A percentile compares a stretch with the other conserved stretches of the same genome.
These are phyloP conservation scores for Sebastes trivittatus DNA, from an alignment of 2,797 vertebrate genomes.

Conservation along the genomic window DNA sequence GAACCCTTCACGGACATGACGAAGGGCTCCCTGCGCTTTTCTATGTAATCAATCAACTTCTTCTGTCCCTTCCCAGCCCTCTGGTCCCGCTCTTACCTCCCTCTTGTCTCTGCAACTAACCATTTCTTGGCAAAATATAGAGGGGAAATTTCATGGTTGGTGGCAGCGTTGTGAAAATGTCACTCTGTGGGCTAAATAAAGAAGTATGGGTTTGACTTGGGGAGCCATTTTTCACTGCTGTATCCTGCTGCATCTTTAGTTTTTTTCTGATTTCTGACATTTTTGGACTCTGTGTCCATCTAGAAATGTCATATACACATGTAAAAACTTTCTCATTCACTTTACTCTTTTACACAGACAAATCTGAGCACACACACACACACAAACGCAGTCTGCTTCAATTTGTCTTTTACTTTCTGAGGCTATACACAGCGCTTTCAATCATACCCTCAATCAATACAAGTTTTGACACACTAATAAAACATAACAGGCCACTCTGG, in stretches of 20 bases:
- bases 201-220: slow-evolving; percentile 34
- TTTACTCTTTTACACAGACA: not conserved
- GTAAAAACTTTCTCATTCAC: not conserved
- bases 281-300: not conserved
- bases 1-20: not conserved
- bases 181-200: slow-evolving; percentile 59
- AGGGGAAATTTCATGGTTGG: slow-evolving; percentile 48
- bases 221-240: slow-evolving; percentile 37
- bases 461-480: slow-evolving; percentile 70
- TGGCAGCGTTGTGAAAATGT: slow-evolving; percentile 63
- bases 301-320: not conserved
- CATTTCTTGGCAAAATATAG: slow-evolving; percentile 50
- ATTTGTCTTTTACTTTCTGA: slow-evolving; percentile 40
- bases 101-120: slow-evolving; percentile 21
- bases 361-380: not conserved
- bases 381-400: slow-evolving; percentile 8
- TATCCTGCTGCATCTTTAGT: not conserved
- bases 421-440: slow-evolving; percentile 40
- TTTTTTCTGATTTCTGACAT: not conserved
- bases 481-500: slow-evolving; percentile 53
- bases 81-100: not conserved
- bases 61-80: not conserved
- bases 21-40: slow-evolving; percentile 2
- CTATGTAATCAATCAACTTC: slow-evolving; percentile 48
- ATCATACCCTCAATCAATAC: slow-evolving; percentile 63